Evolutionary conservation across 2,113 vertebrate genomes (phyloP), one percentile per base, ranked within the genome.

Genomic region (Smithornis capensis): DNA sequence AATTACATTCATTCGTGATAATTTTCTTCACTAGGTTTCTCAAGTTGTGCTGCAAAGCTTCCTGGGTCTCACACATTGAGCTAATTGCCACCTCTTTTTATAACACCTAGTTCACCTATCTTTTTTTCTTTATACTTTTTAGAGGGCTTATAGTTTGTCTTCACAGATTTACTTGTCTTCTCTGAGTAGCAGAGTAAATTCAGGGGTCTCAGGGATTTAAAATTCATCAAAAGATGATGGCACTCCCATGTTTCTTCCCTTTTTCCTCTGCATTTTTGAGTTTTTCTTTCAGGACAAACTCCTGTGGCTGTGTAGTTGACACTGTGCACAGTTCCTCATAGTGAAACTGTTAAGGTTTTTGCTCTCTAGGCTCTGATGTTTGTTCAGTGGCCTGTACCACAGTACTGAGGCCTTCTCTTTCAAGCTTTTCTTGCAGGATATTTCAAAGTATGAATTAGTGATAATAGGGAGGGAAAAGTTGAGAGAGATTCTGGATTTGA

Each of bases 371-470:
- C 44, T 84, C 59, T 94, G 69, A 74, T 83, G 56, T 87, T 83
- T 94, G 49, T 79, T 74, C 60, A 33, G 65, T 84, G 63, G 40
- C 57, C 62, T 89, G 47, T 78, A 42, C 49, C 2, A 10, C 19
- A 78, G 75, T 42, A 83, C 27, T 65, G 44, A 24, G 45, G 17
- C 37, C 38, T 70, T 92, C 56, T 71, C 53, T 89, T 94, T 91
- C 57, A 94, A 35, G 65, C 78, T 92, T 89, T 87, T 91, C 62
- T 87, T 62, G 16, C 50, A 80, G 49, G 25, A 12, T 85, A 23
- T 95, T 92, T 95, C 82, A 93, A 92, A 70, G 67, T 38, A 35
- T 3, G 19, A 67, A 35, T 73, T 67, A 83, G 59, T 42, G 84
- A 29, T 80, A 55, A 63, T 19, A 63, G 45, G 15, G 40, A 45